Base-by-base conservation (phyloP, 2,888 invertebrate genomes). In the Cheilosia urbana region DNA sequence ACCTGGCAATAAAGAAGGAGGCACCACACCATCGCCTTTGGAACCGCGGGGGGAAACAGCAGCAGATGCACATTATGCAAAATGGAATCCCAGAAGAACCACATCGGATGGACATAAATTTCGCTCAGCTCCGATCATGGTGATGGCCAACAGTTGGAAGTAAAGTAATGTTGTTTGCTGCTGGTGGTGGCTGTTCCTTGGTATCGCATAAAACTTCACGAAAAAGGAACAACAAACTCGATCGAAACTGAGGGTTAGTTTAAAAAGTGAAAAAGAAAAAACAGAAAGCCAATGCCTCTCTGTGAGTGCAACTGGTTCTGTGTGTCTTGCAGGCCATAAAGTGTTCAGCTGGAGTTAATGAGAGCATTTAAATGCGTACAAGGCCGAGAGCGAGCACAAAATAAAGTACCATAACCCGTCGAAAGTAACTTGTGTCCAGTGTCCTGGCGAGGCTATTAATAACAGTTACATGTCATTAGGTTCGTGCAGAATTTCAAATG, bases 51-150 rank as follows among this genome's bases (percentile, higher is more conserved):
- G 24, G 42, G 73, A 63, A 71, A 45, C 78, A 65, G 53, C 87
- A 78, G 88, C 88, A 88, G 88, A 88, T 88, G 88, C 88, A 87
- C 88, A 88, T 88, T 88, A 88, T 88, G 88, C 88, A 88, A 88
- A 88, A 88, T 88, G 88, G 87, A 88, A 88, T 88, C 88, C 87
- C 87, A 82, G 80, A 73, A 77, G 77, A 77, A 77, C 71, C 76
- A 81, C 75, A 82, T 77, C 73, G 79, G 45, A 71, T 62, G 71
- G 68, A 84, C 80, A 87, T 87, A 87, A 78, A 87, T 83, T 87
- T 81, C 78, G 65, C 65, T 75, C 57, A 71, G 72, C 68, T 78
- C 76, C 65, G 87, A 87, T 83, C 80, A 71, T 72, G 85, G 55
- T 76, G 85, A 81, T 76, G 83, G 79, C 62, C 83, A 84, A 69